phyloP scores from a whole-genome alignment of 2,113 vertebrate species.

The Tinamus guttatus region DNA sequence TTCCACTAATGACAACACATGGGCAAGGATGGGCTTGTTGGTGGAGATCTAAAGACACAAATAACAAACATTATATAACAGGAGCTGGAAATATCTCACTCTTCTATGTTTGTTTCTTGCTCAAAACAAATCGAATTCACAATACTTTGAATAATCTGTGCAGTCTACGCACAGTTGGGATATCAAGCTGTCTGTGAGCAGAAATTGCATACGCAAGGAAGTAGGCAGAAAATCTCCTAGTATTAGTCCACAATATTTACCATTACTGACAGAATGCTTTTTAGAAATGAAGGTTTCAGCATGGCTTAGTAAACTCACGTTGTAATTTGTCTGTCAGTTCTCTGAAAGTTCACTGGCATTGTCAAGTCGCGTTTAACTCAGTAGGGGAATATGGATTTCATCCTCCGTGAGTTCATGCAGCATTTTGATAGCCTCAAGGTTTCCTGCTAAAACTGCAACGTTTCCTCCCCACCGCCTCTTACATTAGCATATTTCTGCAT shows the following conservation, averaged over 20 bases:
- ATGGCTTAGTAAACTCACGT: constrained; percentile 13
- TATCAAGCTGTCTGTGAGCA: background rate
- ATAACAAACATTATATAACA: background rate
- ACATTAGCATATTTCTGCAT: constrained; percentile 17
- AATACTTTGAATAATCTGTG: background rate
- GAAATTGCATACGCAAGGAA: background rate
- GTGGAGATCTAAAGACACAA: background rate
- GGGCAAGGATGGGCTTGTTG: background rate
- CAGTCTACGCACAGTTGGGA: background rate
- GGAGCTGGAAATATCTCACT: fast-evolving
- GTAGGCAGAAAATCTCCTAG: background rate
- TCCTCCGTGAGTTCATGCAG: constrained; percentile 57
- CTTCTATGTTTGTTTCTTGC: background rate
- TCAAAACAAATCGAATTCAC: background rate
- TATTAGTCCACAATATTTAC: constrained; percentile 50
- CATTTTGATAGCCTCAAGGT: constrained; percentile 57
- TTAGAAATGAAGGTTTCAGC: constrained; percentile 59
- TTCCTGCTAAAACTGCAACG: constrained; percentile 17
- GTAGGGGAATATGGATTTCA: constrained; percentile 70
- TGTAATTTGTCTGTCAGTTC: constrained; percentile 77
- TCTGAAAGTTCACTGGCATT: constrained; percentile 79
- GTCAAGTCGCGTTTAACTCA: constrained; percentile 78
- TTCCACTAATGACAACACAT: background rate
- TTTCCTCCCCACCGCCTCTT: constrained; percentile 31
- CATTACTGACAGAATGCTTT: constrained; percentile 70